A percentile compares a stretch with the other conserved stretches of the same genome.
Conservation (phyloP, 2,113 vertebrate genomes). For the Hemibates koningsi region DNA sequence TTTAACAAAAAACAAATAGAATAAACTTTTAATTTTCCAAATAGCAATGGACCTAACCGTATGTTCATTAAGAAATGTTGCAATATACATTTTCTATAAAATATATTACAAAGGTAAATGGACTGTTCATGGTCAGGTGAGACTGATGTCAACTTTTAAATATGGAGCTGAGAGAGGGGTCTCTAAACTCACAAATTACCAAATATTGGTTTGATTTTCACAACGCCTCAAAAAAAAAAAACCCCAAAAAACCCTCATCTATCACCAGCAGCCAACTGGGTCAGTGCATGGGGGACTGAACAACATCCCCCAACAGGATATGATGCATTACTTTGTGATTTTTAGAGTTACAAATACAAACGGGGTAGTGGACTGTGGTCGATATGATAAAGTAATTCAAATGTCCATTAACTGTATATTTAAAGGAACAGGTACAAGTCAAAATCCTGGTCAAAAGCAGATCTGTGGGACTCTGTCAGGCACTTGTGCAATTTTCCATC, state of each 20-base stretch:
- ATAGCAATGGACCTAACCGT: background rate
- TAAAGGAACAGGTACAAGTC: background rate
- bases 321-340: background rate
- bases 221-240: background rate
- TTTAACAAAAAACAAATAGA: background rate
- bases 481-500: background rate
- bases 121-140: background rate
- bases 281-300: background rate
- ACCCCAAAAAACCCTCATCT: background rate
- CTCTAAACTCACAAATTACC: rapidly evolving
- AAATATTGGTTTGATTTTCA: background rate
- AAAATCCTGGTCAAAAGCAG: background rate
- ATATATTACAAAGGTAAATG: background rate
- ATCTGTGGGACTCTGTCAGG: background rate
- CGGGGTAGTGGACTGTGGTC: background rate
- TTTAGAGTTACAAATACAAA: background rate
- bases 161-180: background rate
- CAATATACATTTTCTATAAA: background rate
- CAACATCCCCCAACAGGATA: background rate
- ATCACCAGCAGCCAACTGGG: background rate
- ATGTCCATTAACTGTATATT: background rate
- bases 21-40: background rate
- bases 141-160: background rate
- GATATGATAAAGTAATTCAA: background rate
- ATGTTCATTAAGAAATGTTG: background rate